A percentile compares a stretch with the other conserved stretches of the same genome.
Evolutionary conservation across 2,888 invertebrate genomes (phyloP).

Genomic region (Stenichneumon culpator): DNA sequence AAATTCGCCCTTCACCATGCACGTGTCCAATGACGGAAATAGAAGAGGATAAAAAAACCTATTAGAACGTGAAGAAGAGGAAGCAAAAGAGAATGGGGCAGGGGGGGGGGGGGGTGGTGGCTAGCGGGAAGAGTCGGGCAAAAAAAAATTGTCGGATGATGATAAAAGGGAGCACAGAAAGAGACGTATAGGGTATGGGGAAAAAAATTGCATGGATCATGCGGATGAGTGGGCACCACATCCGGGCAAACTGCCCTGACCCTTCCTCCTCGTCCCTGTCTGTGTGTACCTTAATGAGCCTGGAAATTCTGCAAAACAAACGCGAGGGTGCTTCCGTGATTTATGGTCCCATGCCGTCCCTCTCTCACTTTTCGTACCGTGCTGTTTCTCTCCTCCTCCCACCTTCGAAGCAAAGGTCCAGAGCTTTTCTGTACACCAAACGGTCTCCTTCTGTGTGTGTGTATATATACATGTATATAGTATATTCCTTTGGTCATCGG

Average conservation of each 20-base stretch:
- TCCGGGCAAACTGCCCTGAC: conserved; percentile 52
- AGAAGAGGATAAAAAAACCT: conserved; percentile 19
- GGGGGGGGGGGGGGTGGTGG: too few relatives aligned
- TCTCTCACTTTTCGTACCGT: conserved; percentile 21
- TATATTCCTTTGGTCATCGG: conserved; percentile 67
- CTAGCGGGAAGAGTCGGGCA: not conserved
- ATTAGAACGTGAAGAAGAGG: conserved; percentile 31
- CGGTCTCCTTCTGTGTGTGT: not conserved
- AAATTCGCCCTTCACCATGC: conserved; percentile 27
- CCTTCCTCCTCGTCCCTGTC: conserved; percentile 37
- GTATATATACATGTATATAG: conserved; percentile 36
- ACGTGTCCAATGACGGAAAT: not conserved
- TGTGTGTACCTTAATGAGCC: conserved; percentile 69
- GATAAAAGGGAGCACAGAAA: conserved; percentile 37
- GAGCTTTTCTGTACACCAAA: conserved; percentile 48
- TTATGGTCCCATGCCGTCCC: conserved; percentile 60
- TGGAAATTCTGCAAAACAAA: conserved; percentile 70
- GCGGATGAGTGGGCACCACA: conserved; percentile 64
- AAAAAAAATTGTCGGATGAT: conserved; percentile 41
- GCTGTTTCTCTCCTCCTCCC: conserved; percentile 23
- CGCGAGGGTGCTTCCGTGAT: conserved; percentile 68
- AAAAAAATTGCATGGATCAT: conserved; percentile 63
- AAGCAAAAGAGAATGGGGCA: conserved; percentile 9
- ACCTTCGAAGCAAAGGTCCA: conserved; percentile 55
- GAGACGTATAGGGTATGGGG: conserved; percentile 16